Evolutionary conservation across 2,113 vertebrate species (phyloP).

Genomic region (Periophthalmodon schlosseri): DNA sequence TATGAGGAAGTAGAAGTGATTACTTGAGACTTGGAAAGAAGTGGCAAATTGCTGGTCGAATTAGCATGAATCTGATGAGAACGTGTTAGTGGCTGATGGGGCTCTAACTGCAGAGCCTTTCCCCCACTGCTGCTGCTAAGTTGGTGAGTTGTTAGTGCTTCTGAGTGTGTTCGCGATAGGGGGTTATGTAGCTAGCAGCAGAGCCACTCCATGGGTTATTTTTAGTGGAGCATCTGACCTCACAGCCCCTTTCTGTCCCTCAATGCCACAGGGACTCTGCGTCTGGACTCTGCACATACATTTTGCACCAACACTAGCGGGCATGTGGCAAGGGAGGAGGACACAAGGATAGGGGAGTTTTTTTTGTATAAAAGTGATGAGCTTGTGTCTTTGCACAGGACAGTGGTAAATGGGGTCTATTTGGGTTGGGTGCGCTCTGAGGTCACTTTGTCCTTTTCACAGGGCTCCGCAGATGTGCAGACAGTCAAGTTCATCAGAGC

Average conservation of each 20-base stretch:
- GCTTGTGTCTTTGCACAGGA: conserved; percentile 53
- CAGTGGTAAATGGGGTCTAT: conserved; percentile 44
- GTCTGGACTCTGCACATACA: conserved; percentile 59
- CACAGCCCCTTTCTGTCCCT: conserved; percentile 49
- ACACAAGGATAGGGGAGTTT: conserved; percentile 38
- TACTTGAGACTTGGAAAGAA: not conserved
- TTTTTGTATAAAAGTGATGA: conserved; percentile 48
- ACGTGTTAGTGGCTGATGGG: conserved; percentile 6
- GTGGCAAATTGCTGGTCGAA: not conserved
- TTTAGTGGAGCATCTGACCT: conserved; percentile 66
- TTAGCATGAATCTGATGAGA: conserved; percentile 16
- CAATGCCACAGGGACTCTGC: conserved; percentile 47
- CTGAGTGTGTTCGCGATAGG: conserved; percentile 48
- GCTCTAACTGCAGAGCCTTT: conserved; percentile 7
- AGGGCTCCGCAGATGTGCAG: conserved; percentile 44
- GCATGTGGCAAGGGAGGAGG: conserved; percentile 21
- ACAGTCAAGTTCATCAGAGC: conserved; percentile 51
- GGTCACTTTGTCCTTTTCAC: conserved; percentile 63
- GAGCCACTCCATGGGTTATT: conserved; percentile 64
- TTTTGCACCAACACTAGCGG: conserved; percentile 42
- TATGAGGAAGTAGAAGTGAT: not conserved
- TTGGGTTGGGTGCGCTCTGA: conserved; percentile 46
- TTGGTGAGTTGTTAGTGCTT: conserved; percentile 35
- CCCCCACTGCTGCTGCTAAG: conserved; percentile 7
- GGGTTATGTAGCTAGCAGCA: conserved; percentile 47